Evolutionary conservation across 2,113 vertebrate genomes (phyloP), one percentile per base, ranked within the genome.

Genomic region (Anoura caudifer): DNA sequence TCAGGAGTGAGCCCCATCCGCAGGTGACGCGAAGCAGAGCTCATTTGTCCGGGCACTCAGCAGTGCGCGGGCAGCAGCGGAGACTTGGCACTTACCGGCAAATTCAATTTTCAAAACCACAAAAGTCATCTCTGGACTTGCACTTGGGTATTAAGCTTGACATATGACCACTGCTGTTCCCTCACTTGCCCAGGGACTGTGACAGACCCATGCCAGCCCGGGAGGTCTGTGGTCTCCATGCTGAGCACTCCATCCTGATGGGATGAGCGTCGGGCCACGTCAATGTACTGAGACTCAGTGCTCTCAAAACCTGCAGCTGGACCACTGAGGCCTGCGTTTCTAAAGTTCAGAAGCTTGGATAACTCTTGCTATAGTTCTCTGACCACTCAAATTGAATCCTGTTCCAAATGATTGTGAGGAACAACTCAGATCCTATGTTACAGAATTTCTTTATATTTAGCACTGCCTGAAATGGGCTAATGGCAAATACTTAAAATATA

Each of bases 61-160:
- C 52, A 36, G 75, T 2, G n/a, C 31, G 73, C 11, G 63, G 92
- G 90, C 87, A 59, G 92, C 88, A 14, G 65, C 5, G 7, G 54
- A 75, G 61, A 50, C 38, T 33, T 38, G 1, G 92, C 90, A 67
- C 84, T 97, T 96, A 69, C 84, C 0, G 76, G 96, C 87, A 98
- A 92, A 97, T 95, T 52, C 87, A 85, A 90, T 96, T 96, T 95
- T 41, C 80, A 26, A 92, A 96, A 54, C 97, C 95, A n/a, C 94
- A 70, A 1, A 52, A 90, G 93, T 70, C 65, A 43, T 81, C 92
- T 95, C 90, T 86, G 92, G 77, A 63, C 61, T 47, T 28, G 63
- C 75, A 41, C 80, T 59, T 12, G 83, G 79, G 50, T 33, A 83
- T 80, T n/a, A 22, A 79, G n/a, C 63, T 33, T 81, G 84, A 93